A percentile compares a stretch with the other conserved stretches of the same genome.
Evolutionary conservation across 2,797 vertebrate genomes (phyloP).

Genomic region (Megaceryle alcyon): DNA sequence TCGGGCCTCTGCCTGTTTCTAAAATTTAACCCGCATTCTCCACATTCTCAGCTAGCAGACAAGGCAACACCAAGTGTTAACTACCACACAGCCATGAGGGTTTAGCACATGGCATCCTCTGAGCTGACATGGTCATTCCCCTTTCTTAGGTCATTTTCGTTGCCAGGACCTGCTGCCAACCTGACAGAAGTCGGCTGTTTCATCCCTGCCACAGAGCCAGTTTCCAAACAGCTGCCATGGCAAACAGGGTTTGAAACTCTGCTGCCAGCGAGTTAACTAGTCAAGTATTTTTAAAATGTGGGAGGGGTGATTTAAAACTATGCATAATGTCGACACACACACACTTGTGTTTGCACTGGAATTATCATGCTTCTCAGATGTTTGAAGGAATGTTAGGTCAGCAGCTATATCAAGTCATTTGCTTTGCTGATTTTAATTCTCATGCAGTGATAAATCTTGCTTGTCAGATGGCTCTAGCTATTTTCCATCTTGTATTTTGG

Average conservation of each 20-base stretch:
- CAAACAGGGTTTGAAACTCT: neutral
- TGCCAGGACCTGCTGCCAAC: conserved; percentile 40
- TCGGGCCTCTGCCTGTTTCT: neutral
- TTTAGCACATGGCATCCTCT: neutral
- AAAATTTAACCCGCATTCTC: neutral
- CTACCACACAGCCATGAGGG: neutral
- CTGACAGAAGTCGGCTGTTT: neutral
- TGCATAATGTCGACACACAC: neutral
- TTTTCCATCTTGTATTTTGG: neutral
- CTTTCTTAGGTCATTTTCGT: neutral
- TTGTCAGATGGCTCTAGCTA: conserved; percentile 34
- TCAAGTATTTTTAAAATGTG: conserved; percentile 13
- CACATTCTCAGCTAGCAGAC: neutral
- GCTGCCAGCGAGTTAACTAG: neutral
- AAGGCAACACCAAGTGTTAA: neutral
- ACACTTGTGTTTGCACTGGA: neutral
- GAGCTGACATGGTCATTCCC: neutral
- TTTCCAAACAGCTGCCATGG: conserved; percentile 40
- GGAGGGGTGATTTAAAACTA: neutral
- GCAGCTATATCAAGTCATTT: conserved; percentile 34
- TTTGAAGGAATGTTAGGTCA: neutral
- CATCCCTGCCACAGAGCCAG: neutral
- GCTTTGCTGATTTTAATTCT: conserved; percentile 43
- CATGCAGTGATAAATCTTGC: neutral
- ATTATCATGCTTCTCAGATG: neutral